Conservation (phyloP, 2,113 vertebrate genomes). For the Bettongia penicillata region DNA sequence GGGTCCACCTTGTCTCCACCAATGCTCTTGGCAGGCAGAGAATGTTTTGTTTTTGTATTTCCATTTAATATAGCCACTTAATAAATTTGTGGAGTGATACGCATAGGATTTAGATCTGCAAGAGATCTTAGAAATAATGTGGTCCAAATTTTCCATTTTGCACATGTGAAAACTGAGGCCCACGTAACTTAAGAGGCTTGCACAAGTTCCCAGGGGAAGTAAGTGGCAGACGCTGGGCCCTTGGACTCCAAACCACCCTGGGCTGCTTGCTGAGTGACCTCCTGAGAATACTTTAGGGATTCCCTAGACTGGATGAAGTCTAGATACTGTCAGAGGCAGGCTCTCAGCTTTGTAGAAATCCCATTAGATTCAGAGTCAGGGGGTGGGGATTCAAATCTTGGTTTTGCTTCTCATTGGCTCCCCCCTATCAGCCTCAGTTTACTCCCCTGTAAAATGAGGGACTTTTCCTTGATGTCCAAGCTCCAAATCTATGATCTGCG, state of each 20-base stretch:
- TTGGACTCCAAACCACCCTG: neutral
- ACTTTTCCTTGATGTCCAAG: neutral
- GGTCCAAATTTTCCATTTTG: neutral
- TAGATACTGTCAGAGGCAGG: neutral
- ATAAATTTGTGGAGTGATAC: neutral
- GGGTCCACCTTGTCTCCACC: neutral
- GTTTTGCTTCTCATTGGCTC: neutral
- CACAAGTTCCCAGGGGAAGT: neutral
- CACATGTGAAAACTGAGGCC: neutral
- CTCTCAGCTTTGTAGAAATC: neutral
- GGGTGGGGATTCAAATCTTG: neutral
- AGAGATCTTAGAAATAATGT: neutral
- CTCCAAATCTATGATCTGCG: neutral
- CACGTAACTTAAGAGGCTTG: neutral
- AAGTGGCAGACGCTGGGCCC: neutral
- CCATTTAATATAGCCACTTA: neutral
- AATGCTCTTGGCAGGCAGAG: neutral
- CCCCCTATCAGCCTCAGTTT: neutral
- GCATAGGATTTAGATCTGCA: neutral
- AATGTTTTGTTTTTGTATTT: neutral
- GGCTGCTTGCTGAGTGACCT: neutral
- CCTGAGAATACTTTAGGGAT: neutral
- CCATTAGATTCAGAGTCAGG: neutral
- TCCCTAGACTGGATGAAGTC: neutral
- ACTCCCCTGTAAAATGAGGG: neutral